Evolutionary conservation across 2,888 invertebrate genomes (phyloP).

Genomic region (Synergus gifuensis): DNA sequence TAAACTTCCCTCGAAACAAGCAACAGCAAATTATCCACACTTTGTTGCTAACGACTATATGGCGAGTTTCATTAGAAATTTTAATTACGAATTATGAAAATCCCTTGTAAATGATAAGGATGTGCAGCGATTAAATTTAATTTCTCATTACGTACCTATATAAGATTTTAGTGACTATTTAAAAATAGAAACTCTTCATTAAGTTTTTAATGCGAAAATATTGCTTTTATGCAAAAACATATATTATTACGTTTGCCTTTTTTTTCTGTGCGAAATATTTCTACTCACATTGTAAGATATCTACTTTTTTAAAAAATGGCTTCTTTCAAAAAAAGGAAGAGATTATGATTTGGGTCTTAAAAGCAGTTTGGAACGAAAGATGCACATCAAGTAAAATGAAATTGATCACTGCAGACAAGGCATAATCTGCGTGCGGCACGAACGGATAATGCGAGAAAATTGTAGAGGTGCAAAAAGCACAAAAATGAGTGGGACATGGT

Average conservation of each 20-base stretch:
- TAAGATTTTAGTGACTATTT: too few species aligned
- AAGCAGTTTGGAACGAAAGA: not conserved
- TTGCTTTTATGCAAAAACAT: too few species aligned
- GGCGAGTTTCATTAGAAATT: slow-evolving; percentile 2
- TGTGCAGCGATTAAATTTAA: too few species aligned
- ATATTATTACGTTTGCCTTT: too few species aligned
- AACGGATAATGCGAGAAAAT: slow-evolving; percentile 17
- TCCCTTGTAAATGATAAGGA: not conserved
- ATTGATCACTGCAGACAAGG: slow-evolving; percentile 1
- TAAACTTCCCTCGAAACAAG: not conserved
- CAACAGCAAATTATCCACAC: not conserved
- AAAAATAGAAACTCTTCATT: too few species aligned
- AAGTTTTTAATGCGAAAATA: too few species aligned
- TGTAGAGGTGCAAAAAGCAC: slow-evolving; percentile 21
- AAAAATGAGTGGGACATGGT: slow-evolving; percentile 30
- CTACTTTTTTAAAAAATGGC: too few species aligned
- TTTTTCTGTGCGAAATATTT: too few species aligned
- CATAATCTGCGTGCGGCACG: slow-evolving; percentile 7
- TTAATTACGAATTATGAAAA: not conserved
- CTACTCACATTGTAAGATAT: too few species aligned
- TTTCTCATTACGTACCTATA: too few species aligned
- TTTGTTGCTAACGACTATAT: slow-evolving; percentile 18
- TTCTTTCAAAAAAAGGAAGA: too few species aligned
- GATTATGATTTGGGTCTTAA: not conserved
- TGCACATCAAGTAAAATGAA: not conserved